Evolutionary conservation across 2,113 vertebrate genomes (phyloP).

Genomic region (Phaethon lepturus): DNA sequence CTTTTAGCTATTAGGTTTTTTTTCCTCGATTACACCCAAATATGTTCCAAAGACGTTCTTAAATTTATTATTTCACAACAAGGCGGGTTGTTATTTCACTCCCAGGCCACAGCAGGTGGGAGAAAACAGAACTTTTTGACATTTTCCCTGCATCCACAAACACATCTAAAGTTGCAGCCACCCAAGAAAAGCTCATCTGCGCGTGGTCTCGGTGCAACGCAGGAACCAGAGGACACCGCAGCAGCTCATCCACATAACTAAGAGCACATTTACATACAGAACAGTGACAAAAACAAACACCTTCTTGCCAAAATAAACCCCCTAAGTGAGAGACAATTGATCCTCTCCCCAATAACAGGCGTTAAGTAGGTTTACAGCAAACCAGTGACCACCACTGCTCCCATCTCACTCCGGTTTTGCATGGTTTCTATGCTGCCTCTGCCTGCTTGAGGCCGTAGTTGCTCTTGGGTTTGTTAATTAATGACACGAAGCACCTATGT

Average conservation of each 20-base stretch:
- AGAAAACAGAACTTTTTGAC: not conserved
- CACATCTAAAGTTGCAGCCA: not conserved
- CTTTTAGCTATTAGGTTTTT: not conserved
- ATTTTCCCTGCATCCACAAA: not conserved
- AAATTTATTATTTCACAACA: not conserved
- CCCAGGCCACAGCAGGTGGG: not conserved
- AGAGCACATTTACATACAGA: not conserved
- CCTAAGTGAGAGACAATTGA: not conserved
- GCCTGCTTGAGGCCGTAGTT: not conserved
- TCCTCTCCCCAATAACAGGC: not conserved
- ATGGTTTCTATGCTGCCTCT: not conserved
- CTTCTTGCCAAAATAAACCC: not conserved
- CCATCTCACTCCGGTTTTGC: not conserved
- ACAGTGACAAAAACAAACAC: not conserved
- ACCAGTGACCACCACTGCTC: not conserved
- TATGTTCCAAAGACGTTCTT: not conserved
- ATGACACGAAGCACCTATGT: not conserved
- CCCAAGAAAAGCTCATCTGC: not conserved
- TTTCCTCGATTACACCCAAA: not conserved
- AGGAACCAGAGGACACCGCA: not conserved
- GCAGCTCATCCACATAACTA: not conserved
- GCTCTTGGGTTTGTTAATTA: not conserved
- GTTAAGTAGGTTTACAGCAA: not conserved
- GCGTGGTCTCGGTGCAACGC: fast-evolving
- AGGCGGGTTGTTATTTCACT: too few species aligned